Percentiles rank a stretch among this genome's conserved stretches.
These are phyloP conservation scores for Melanotaenia trifasciata DNA, from an alignment of 2,797 vertebrate genomes.

Conservation along the genomic window DNA sequence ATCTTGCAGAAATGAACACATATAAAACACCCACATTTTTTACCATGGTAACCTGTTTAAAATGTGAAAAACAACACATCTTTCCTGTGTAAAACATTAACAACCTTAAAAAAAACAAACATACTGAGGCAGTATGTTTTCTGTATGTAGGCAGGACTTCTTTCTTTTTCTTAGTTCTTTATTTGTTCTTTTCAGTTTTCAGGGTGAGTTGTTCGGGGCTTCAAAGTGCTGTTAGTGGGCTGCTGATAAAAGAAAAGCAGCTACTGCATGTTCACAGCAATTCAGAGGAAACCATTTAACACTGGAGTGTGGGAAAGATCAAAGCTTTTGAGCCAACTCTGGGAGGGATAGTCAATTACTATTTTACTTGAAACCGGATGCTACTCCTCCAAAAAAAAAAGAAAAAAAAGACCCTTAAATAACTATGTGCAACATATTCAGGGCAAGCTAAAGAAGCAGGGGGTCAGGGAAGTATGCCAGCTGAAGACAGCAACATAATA, in stretches of 20 bases:
- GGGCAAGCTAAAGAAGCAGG: constrained; percentile 26
- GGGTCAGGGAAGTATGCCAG: constrained; percentile 26
- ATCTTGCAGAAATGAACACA: constrained; percentile 4
- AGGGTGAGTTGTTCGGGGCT: constrained; percentile 48
- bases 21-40: background rate
- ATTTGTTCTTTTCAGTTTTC: constrained; percentile 44
- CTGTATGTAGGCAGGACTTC: background rate
- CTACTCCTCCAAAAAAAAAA: constrained; percentile 23
- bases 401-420: constrained; percentile 40
- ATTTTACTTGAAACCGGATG: constrained; percentile 73
- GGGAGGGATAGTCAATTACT: constrained; percentile 69
- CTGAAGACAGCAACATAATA: constrained; percentile 50
- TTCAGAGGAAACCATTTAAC: constrained; percentile 73
- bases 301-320: constrained; percentile 64
- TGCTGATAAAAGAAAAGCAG: constrained; percentile 70
- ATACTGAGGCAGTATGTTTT: background rate
- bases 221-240: constrained; percentile 65
- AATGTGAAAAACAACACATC: background rate
- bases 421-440: constrained; percentile 50
- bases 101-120: constrained; percentile 7
- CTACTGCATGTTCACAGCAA: constrained; percentile 62
- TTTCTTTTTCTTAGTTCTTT: constrained; percentile 22
- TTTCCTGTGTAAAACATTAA: background rate
- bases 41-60: background rate
- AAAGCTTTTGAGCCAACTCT: constrained; percentile 65